Evolutionary conservation across 2,888 invertebrate species (phyloP), one percentile per base, ranked within the genome.

Genomic region (Mesorhabditis belari): DNA sequence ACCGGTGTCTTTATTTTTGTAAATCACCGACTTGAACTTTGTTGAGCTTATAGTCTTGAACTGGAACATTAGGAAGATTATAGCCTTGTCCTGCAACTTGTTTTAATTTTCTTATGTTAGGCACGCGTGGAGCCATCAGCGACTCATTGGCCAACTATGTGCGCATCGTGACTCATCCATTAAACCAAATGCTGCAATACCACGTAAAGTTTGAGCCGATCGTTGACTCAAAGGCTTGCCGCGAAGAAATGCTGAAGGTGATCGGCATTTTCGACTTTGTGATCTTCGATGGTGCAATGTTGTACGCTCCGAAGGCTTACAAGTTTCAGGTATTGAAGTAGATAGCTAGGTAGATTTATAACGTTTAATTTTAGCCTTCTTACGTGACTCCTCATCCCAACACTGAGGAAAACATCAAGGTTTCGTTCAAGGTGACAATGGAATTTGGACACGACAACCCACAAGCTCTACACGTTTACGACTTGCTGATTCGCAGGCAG

Each of bases 401-500:
- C 4, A 68, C 70, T 2, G 68, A 57, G 0, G 62, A 69, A 4
- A 63, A 61, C 0, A 73, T 81, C 21, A 60, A 65, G 5, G 74
- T 81, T 4, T 67, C 60, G 5, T 64, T 80, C 26, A 76, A 77
- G 58, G 63, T 67, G 26, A 74, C 72, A 5, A 70, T 67, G 28
- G 71, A 72, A 53, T 66, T 80, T 44, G 61, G 65, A 3, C 71
- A 75, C 5, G 68, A 69, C 52, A 76, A 79, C 58, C 74, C 76
- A 2, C 77, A 80, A 58, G 66, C 80, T 27, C 65, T 78, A 49
- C 73, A 77, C 29, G 65, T 80, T 27, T 76, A 74, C 57, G 79
- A 79, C 56, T 75, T 79, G n/a, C 76, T 79, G 35, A 68, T 78
- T 60, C 63, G 80, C 27, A 69, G 73, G 77, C 74, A 54, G 57